These are phyloP conservation scores for Pluvianellus socialis DNA, from an alignment of 2,113 vertebrate species.

Conservation along the genomic window DNA sequence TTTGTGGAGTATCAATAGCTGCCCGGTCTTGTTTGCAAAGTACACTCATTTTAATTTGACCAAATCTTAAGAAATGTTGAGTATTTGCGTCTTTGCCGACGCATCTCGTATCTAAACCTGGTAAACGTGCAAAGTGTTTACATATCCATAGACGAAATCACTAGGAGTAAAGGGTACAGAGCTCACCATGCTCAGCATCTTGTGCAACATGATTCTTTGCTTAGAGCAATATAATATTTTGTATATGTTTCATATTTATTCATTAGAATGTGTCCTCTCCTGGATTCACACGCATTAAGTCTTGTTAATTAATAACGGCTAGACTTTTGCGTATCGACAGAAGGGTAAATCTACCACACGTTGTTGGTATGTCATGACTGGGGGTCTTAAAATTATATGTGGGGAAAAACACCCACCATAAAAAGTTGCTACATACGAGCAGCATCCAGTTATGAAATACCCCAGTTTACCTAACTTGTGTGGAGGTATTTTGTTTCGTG, in stretches of 20 bases:
- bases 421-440: background rate
- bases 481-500: background rate
- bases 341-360: background rate
- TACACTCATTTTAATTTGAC: background rate
- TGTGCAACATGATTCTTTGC: background rate
- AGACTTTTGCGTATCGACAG: background rate
- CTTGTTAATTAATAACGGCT: background rate
- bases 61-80: slow-evolving; percentile 8
- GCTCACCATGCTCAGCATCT: background rate
- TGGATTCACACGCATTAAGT: background rate
- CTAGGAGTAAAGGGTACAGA: background rate
- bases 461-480: background rate
- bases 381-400: background rate
- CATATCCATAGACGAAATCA: background rate
- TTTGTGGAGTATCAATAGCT: slow-evolving; percentile 3
- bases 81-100: background rate
- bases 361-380: background rate
- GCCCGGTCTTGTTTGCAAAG: slow-evolving; percentile 16
- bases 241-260: background rate
- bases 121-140: background rate
- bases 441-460: background rate
- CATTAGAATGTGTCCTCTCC: background rate
- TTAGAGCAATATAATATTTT: background rate
- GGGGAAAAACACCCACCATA: too few species aligned
- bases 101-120: background rate